Base-by-base conservation (phyloP, 2,888 invertebrate genomes). In the Heteromyza rotundicornis region DNA sequence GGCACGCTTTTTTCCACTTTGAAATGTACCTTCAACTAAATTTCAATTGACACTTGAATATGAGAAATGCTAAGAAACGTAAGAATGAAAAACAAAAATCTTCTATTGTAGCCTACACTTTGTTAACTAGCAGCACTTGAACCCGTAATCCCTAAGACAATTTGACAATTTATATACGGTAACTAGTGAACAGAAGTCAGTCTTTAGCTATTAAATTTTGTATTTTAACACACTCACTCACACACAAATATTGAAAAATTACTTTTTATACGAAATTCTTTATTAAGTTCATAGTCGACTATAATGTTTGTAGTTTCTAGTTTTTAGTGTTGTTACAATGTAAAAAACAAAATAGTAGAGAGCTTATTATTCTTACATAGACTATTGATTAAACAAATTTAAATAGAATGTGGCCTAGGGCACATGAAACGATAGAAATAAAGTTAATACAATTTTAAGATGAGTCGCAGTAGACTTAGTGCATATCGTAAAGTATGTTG, bases 331-430 rank as follows among this genome's bases (percentile, higher is more conserved):
- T 60, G 67, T 71, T 68, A 67, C 54, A 63, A 58, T 75, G 77
- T 75, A 74, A 76, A 72, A 75, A 65, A 40, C 36, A 74, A n/a
- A 63, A 62, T 63, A 51, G 68, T 77, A 77, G 76, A 69, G 74
- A 74, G 77, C 76, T 74, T 77, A 74, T 68, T 64, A 57, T 64
- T 66, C 66, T 64, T 63, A 57, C 23, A 55, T 50, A 19, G 54
- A 59, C 66, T 72, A 62, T 59, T 44, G 10, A 56, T 57, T 14
- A 57, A 66, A 64, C 63, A 57, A 16, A 55, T 49, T 35, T 58
- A 51, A 60, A 36, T 24, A 56, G 16, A 5, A 2, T 16, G 14
- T 49, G 22, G 44, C 10, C 14, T 19, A 44, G 36, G 8, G 20
- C 49, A 54, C n/a, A 56, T 56, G 55, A 51, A 60, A 56, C 56